These are phyloP conservation scores for Acanthosoma haemorrhoidale DNA, from an alignment of 2,888 invertebrate species.

Conservation along the genomic window DNA sequence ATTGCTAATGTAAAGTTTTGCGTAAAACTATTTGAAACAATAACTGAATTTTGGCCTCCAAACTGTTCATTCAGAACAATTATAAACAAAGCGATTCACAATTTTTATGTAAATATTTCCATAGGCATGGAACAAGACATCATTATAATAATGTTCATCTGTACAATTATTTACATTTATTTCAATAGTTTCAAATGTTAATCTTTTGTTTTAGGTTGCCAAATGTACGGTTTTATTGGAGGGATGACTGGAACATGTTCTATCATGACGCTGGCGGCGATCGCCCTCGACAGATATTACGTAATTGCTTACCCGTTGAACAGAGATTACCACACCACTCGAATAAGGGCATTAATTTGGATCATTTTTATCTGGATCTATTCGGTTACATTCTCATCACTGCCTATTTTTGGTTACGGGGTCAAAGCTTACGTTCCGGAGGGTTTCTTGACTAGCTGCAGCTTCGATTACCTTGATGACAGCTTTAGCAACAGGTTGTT, in stretches of 20 bases:
- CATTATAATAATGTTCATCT: constrained; percentile 27
- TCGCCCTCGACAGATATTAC: constrained; percentile 74
- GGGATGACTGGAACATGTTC: constrained; percentile 75
- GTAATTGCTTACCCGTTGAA: constrained; percentile 75
- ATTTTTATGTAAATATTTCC: too few species aligned
- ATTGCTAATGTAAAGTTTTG: too few species aligned
- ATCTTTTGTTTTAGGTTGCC: constrained; percentile 57
- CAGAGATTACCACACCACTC: constrained; percentile 58
- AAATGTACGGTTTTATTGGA: constrained; percentile 72
- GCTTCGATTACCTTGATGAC: constrained; percentile 75
- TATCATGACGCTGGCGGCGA: constrained; percentile 72
- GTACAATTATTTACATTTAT: background rate
- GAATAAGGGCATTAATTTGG: constrained; percentile 56
- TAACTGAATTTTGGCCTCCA: too few species aligned
- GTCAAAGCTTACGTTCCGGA: constrained; percentile 75
- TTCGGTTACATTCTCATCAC: constrained; percentile 60
- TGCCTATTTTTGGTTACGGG: constrained; percentile 66
- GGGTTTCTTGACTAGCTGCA: constrained; percentile 70
- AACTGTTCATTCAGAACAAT: too few species aligned
- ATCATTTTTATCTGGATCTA: constrained; percentile 68
- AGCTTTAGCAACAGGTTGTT: constrained; percentile 58
- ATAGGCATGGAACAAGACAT: too few species aligned
- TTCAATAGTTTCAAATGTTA: background rate
- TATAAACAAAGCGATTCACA: too few species aligned
- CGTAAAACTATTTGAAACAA: too few species aligned